A percentile compares a stretch with the other conserved stretches of the same genome.
Evolutionary conservation across 2,113 vertebrate species (phyloP).

Genomic region (Apus apus): DNA sequence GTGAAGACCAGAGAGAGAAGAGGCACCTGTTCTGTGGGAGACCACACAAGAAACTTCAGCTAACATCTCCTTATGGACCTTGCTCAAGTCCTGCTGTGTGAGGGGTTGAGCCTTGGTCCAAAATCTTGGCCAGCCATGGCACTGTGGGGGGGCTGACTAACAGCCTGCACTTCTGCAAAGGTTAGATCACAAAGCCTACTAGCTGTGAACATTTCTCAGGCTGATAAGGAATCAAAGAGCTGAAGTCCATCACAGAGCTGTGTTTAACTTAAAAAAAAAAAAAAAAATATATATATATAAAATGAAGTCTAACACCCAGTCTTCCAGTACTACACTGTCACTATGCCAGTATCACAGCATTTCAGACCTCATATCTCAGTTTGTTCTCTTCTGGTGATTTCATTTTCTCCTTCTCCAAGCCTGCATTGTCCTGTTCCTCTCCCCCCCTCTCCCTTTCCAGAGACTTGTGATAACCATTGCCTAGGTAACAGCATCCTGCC

Average conservation of each 20-base stretch:
- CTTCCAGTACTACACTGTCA: neutral
- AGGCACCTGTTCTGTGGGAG: neutral
- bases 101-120: neutral
- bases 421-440: slow-evolving; percentile 4
- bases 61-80: neutral
- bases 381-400: neutral
- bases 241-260: neutral
- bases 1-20: neutral
- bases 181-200: neutral
- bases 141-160: accelerated
- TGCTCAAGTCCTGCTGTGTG: neutral
- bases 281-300: too few relatives aligned
- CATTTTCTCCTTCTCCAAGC: neutral
- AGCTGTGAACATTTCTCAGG: neutral
- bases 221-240: neutral
- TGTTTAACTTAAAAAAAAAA: too few relatives aligned
- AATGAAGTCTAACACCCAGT: neutral
- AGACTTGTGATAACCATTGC: slow-evolving; percentile 52
- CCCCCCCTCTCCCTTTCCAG: neutral
- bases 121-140: neutral
- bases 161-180: neutral
- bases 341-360: neutral
- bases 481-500: slow-evolving; percentile 68
- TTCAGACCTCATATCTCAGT: neutral
- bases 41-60: neutral